Evolutionary conservation across 2,797 vertebrate species (phyloP).

Genomic region (Oreonectes daqikongensis): DNA sequence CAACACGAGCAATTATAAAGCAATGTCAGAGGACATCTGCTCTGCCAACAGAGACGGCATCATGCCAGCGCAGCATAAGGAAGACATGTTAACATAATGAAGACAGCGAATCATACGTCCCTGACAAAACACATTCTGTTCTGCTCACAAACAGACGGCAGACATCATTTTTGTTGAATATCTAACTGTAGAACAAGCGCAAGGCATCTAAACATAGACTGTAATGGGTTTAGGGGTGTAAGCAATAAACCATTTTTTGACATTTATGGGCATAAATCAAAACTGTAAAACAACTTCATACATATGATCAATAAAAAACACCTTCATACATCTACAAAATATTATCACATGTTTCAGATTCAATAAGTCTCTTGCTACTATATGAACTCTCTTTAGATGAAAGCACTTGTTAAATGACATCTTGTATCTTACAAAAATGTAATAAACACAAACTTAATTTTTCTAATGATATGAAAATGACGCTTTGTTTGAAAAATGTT

Average conservation of each 20-base stretch:
- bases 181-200: too few relatives aligned
- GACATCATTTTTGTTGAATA: neutral
- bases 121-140: slow-evolving; percentile 60
- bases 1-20: slow-evolving; percentile 63
- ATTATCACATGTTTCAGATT: too few relatives aligned
- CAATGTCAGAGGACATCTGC: slow-evolving; percentile 67
- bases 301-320: too few relatives aligned
- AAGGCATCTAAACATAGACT: neutral
- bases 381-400: neutral
- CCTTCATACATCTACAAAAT: too few relatives aligned
- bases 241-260: neutral
- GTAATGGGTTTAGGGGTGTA: neutral
- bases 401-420: too few relatives aligned
- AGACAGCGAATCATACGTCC: slow-evolving; percentile 75
- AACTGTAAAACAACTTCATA: neutral
- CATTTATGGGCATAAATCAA: neutral
- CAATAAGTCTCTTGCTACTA: too few relatives aligned
- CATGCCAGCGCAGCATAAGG: slow-evolving; percentile 71
- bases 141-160: neutral
- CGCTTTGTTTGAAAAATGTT: neutral
- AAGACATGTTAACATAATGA: slow-evolving; percentile 70
- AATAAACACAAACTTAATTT: too few relatives aligned
- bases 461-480: neutral
- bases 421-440: too few relatives aligned
- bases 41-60: slow-evolving; percentile 69